Conservation (phyloP, 2,113 vertebrate genomes). For the Spea bombifrons region DNA sequence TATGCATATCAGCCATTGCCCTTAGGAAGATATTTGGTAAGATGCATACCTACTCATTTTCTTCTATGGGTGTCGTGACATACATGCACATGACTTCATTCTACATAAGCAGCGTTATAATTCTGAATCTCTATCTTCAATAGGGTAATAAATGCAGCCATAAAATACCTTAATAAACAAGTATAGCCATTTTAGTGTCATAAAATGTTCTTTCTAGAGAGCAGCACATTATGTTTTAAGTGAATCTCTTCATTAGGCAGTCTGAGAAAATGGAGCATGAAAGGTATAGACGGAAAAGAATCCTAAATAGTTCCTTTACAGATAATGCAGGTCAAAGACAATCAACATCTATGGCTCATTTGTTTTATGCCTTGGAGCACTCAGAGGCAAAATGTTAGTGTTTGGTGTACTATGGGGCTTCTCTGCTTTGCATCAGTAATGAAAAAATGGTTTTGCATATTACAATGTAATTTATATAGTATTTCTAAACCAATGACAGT, state of each 20-base stretch:
- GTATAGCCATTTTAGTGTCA: conserved; percentile 55
- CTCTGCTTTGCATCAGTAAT: conserved; percentile 56
- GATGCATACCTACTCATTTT: too few relatives aligned
- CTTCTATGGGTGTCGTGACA: too few relatives aligned
- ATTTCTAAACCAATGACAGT: conserved; percentile 44
- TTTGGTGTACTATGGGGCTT: conserved; percentile 58
- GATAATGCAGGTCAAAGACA: conserved; percentile 64
- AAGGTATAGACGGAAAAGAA: conserved; percentile 64
- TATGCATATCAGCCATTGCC: too few relatives aligned
- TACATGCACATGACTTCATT: too few relatives aligned
- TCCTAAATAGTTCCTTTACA: conserved; percentile 65
- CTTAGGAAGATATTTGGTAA: too few relatives aligned
- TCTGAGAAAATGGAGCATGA: conserved; percentile 71
- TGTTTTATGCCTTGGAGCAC: conserved; percentile 65
- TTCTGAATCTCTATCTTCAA: conserved; percentile 14
- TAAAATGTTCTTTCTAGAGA: conserved; percentile 61
- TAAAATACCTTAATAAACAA: conserved; percentile 60
- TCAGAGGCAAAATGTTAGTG: conserved; percentile 64
- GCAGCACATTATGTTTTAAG: conserved; percentile 63
- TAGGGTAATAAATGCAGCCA: conserved; percentile 54
- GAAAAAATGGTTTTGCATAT: conserved; percentile 62
- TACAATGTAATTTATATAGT: conserved; percentile 54
- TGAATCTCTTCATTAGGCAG: conserved; percentile 68
- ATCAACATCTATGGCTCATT: conserved; percentile 70
- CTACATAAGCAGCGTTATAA: not conserved